These are phyloP conservation scores for Enteromius radiatus DNA, from an alignment of 2,797 vertebrate species.

Conservation along the genomic window DNA sequence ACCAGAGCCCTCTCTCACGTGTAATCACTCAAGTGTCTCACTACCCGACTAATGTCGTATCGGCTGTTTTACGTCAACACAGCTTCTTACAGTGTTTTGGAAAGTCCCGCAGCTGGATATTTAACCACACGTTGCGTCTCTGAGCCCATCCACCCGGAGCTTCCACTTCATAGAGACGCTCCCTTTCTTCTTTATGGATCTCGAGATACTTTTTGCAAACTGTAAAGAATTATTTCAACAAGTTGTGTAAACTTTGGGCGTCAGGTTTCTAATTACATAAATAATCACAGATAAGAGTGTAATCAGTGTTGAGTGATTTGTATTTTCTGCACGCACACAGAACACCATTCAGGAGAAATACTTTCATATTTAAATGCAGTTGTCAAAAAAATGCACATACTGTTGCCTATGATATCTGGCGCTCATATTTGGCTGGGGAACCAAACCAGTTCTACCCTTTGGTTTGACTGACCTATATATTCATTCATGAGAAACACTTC, in stretches of 20 bases:
- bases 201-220: slow-evolving; percentile 86
- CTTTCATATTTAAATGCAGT: not conserved
- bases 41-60: slow-evolving; percentile 2
- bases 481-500: not conserved
- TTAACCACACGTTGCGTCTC: slow-evolving; percentile 88
- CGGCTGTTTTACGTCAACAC: slow-evolving; percentile 22
- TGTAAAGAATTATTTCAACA: slow-evolving; percentile 62
- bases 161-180: slow-evolving; percentile 89
- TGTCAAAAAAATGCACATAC: not conserved
- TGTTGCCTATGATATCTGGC: not conserved
- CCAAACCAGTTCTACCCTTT: not conserved
- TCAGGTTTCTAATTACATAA: not conserved
- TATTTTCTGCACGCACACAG: not conserved
- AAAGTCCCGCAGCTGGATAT: slow-evolving; percentile 75
- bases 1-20: not conserved
- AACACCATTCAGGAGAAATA: not conserved
- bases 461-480: not conserved
- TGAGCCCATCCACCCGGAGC: slow-evolving; percentile 87
- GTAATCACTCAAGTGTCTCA: not conserved
- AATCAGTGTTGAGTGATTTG: not conserved
- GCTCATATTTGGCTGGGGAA: not conserved
- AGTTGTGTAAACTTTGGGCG: not conserved
- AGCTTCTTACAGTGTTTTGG: slow-evolving; percentile 68
- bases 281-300: slow-evolving; percentile 19
- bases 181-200: slow-evolving; percentile 73